A percentile compares a stretch with the other conserved stretches of the same genome.
Conservation (phyloP, 2,888 invertebrate genomes). For the Flexamia atlantica region DNA sequence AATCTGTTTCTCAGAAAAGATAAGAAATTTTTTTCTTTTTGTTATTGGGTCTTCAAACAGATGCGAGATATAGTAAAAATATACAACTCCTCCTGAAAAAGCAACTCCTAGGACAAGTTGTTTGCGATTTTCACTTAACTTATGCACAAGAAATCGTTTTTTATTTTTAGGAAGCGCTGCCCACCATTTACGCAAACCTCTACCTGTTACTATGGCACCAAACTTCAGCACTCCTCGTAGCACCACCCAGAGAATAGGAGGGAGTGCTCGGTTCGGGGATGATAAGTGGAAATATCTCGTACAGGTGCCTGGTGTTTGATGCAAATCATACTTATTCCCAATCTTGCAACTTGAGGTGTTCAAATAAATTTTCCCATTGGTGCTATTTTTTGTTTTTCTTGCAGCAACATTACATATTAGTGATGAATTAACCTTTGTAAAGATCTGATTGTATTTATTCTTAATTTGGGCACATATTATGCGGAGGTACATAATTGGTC, state of each 20-base stretch:
- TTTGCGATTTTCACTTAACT: constrained; percentile 15
- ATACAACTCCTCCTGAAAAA: constrained; percentile 22
- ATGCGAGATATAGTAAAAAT: constrained; percentile 71
- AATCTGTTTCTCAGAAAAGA: constrained; percentile 75
- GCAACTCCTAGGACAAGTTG: not conserved
- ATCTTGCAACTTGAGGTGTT: not conserved
- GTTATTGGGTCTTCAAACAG: constrained; percentile 77
- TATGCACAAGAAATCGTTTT: not conserved
- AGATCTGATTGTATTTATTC: not conserved
- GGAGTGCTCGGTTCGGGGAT: not conserved
- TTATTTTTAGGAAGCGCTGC: constrained; percentile 27
- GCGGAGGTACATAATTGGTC: not conserved
- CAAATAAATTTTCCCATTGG: not conserved
- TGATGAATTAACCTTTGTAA: not conserved
- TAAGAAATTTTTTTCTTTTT: constrained; percentile 76
- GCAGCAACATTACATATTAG: not conserved
- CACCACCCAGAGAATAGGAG: constrained; percentile 34
- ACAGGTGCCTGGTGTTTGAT: not conserved
- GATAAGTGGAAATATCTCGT: not conserved
- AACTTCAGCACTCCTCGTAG: not conserved
- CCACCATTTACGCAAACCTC: constrained; percentile 40
- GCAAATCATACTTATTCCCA: not conserved
- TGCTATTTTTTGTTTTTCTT: not conserved
- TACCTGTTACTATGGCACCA: constrained; percentile 30
- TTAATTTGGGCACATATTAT: not conserved